Evolutionary conservation across 2,888 invertebrate genomes (phyloP).

Genomic region (Vesta saturnalis): DNA sequence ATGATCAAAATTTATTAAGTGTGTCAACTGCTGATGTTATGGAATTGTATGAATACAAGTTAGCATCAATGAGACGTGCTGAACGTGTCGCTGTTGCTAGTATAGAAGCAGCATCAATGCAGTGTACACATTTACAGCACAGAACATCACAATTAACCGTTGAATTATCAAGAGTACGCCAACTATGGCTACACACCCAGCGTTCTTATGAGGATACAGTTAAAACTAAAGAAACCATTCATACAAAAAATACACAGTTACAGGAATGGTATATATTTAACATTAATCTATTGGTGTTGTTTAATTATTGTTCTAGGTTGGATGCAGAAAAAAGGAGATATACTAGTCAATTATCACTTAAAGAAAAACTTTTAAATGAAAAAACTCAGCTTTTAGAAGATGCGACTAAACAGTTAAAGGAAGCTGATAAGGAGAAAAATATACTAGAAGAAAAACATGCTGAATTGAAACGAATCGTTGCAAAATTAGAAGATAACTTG

Average conservation of each 20-base stretch:
- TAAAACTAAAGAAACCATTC: conserved; percentile 37
- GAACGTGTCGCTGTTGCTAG: conserved; percentile 64
- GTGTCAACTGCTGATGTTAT: conserved; percentile 74
- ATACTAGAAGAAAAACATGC: conserved; percentile 49
- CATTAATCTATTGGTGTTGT: not conserved
- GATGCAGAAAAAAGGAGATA: conserved; percentile 48
- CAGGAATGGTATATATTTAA: conserved; percentile 20
- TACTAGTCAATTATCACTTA: conserved; percentile 43
- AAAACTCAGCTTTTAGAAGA: conserved; percentile 43
- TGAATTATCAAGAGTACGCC: conserved; percentile 63
- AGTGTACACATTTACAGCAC: conserved; percentile 65
- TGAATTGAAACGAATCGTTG: conserved; percentile 48
- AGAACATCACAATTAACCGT: conserved; percentile 63
- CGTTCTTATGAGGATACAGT: conserved; percentile 63
- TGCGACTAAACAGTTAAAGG: conserved; percentile 42
- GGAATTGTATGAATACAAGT: conserved; percentile 78
- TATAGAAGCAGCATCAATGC: conserved; percentile 65
- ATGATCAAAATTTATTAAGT: conserved; percentile 65
- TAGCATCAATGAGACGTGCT: conserved; percentile 66
- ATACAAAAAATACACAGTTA: conserved; percentile 23
- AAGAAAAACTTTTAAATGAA: conserved; percentile 48
- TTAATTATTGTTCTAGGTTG: conserved; percentile 34
- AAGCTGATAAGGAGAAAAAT: conserved; percentile 41
- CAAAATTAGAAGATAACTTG: conserved; percentile 55
- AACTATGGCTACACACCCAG: conserved; percentile 64